These are phyloP conservation scores for Scaptomyza parva DNA, from an alignment of 2,888 invertebrate genomes.

Conservation along the genomic window DNA sequence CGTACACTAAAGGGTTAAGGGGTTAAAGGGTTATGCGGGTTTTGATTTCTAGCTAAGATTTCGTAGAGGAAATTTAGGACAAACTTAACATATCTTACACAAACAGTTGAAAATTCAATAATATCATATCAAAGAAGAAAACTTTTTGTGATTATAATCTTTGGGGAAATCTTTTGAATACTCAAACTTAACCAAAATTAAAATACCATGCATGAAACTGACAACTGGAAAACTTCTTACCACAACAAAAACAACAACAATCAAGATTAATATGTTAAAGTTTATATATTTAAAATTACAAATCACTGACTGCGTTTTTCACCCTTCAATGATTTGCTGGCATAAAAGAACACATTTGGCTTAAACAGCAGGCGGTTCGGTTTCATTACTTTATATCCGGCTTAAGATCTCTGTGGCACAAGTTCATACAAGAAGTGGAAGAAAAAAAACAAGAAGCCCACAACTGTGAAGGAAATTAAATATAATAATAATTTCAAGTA, in stretches of 20 bases:
- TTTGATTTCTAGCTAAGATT: neutral
- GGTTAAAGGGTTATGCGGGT: neutral
- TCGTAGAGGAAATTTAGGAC: too few relatives aligned
- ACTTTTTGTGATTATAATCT: neutral
- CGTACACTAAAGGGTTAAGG: neutral
- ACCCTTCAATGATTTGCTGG: neutral
- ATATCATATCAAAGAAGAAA: neutral
- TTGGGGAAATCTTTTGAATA: neutral
- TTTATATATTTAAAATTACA: neutral
- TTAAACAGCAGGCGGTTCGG: slow-evolving; percentile 23
- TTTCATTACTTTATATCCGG: slow-evolving; percentile 23
- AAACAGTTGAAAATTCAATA: too few relatives aligned
- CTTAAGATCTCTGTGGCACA: slow-evolving; percentile 15
- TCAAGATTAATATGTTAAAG: neutral
- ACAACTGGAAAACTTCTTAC: neutral
- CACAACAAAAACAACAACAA: too few relatives aligned
- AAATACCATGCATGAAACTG: neutral
- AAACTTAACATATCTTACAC: too few relatives aligned
- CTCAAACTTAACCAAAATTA: neutral
- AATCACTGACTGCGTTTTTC: slow-evolving; percentile 1
- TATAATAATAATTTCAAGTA: slow-evolving; percentile 28
- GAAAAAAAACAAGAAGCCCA: neutral
- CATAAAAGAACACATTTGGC: slow-evolving; percentile 19
- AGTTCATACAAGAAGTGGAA: slow-evolving; percentile 9
- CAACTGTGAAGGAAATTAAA: slow-evolving; percentile 63